phyloP scores from a whole-genome alignment of 2,888 invertebrate genomes.

The Drosophila helvetica region DNA sequence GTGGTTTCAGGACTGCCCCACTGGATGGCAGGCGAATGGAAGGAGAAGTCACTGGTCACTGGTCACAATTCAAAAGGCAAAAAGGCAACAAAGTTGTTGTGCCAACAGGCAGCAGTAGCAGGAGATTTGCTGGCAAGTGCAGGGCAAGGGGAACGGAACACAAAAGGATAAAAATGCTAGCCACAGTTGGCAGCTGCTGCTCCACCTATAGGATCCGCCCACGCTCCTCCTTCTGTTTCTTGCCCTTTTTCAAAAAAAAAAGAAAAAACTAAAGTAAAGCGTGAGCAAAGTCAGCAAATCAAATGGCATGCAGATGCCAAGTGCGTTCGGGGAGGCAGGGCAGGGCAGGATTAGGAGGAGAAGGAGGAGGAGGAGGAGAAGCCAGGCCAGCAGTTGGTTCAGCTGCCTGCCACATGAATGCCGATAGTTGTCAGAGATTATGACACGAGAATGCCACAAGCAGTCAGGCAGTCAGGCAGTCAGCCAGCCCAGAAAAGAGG shows the following conservation, averaged over 20 bases:
- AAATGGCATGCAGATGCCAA: conserved; percentile 57
- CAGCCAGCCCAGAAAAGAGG: conserved; percentile 3
- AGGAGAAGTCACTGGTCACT: conserved; percentile 24
- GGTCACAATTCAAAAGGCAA: conserved; percentile 37
- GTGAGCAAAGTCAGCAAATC: conserved; percentile 62
- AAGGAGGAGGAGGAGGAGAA: neutral
- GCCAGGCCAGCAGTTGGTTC: conserved; percentile 15
- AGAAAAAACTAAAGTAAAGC: conserved; percentile 9
- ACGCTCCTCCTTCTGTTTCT: neutral
- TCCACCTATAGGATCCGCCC: neutral
- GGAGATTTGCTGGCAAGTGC: neutral
- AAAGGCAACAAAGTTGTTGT: conserved; percentile 37
- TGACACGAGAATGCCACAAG: conserved; percentile 63
- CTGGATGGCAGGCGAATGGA: neutral
- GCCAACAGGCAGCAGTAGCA: conserved; percentile 21
- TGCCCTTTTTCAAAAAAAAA: conserved; percentile 9
- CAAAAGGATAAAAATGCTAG: conserved; percentile 32
- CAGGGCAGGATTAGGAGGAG: conserved; percentile 28
- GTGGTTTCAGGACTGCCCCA: neutral
- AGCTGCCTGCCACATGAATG: conserved; percentile 62
- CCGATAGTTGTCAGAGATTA: conserved; percentile 79
- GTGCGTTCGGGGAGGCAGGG: conserved; percentile 25
- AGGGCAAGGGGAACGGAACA: neutral
- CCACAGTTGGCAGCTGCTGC: conserved; percentile 57
- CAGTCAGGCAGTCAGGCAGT: conserved; percentile 31